These are phyloP conservation scores for Athene cunicularia DNA, from an alignment of 2,113 vertebrate genomes.

Conservation along the genomic window DNA sequence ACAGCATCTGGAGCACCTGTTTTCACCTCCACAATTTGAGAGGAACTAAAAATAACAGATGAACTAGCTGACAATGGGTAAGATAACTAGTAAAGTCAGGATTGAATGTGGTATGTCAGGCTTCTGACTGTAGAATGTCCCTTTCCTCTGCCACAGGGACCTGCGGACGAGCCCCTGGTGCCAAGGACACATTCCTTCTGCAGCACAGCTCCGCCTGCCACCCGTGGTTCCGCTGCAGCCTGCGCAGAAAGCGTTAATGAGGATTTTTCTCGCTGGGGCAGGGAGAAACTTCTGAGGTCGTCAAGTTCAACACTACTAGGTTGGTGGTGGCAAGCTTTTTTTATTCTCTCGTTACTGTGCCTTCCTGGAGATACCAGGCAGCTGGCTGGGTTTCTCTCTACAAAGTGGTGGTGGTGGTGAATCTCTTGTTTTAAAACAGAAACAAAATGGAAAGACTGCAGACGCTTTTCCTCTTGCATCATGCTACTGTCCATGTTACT, in stretches of 20 bases:
- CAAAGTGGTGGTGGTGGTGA: conserved; percentile 20
- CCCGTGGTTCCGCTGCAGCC: neutral
- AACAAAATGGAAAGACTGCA: neutral
- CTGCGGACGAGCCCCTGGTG: accelerated
- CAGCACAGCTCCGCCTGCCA: neutral
- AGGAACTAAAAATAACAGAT: neutral
- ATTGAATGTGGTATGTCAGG: accelerated
- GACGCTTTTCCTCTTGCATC: conserved; percentile 12
- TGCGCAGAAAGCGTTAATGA: neutral
- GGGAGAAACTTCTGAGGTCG: neutral
- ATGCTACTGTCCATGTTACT: neutral
- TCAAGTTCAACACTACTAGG: neutral
- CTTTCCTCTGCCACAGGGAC: neutral
- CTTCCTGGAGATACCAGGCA: neutral
- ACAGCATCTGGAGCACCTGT: accelerated
- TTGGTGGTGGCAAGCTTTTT: neutral
- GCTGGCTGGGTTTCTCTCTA: conserved; percentile 9
- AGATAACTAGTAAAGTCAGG: neutral
- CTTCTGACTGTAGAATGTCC: accelerated
- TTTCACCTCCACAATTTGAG: neutral
- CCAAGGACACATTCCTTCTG: accelerated
- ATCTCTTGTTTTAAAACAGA: neutral
- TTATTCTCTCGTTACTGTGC: neutral
- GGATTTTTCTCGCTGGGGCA: neutral
- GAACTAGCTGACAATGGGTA: accelerated